These are phyloP conservation scores for Bathynomus jamesi DNA, from an alignment of 1,140 invertebrate genomes.

Conservation along the genomic window DNA sequence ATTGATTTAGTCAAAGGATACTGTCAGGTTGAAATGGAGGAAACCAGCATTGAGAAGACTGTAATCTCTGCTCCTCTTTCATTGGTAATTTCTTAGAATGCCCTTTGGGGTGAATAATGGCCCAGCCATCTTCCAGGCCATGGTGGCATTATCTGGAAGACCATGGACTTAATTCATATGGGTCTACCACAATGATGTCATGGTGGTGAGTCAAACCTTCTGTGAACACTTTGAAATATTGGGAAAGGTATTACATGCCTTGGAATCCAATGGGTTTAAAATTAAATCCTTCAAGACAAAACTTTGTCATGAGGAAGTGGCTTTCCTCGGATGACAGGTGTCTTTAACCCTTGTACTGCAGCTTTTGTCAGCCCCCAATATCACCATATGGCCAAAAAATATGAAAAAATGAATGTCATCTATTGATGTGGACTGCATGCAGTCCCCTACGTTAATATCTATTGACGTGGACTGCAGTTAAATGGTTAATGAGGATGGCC, in stretches of 20 bases:
- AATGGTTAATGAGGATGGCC: background rate
- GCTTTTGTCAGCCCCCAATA: too few species aligned
- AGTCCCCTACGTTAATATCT: too few species aligned
- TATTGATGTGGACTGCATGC: too few species aligned
- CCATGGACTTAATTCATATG: background rate
- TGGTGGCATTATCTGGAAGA: background rate
- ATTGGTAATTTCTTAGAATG: background rate
- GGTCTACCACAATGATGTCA: background rate
- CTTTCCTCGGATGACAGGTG: background rate
- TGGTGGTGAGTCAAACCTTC: background rate
- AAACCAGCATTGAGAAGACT: constrained; percentile 44
- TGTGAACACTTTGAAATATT: background rate
- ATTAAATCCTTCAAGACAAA: background rate
- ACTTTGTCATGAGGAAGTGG: background rate
- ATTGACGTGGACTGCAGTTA: too few species aligned
- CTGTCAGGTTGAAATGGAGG: constrained; percentile 44
- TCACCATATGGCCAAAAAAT: too few species aligned
- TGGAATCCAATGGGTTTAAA: background rate
- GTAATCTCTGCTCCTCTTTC: constrained; percentile 43
- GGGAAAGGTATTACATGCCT: background rate
- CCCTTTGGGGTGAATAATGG: background rate
- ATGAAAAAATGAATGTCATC: too few species aligned
- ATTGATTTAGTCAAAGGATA: constrained; percentile 45
- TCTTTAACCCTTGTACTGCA: too few species aligned
- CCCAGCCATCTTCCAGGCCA: background rate